phyloP scores from a whole-genome alignment of 2,888 invertebrate species.

The Tromatobia lineatoria region DNA sequence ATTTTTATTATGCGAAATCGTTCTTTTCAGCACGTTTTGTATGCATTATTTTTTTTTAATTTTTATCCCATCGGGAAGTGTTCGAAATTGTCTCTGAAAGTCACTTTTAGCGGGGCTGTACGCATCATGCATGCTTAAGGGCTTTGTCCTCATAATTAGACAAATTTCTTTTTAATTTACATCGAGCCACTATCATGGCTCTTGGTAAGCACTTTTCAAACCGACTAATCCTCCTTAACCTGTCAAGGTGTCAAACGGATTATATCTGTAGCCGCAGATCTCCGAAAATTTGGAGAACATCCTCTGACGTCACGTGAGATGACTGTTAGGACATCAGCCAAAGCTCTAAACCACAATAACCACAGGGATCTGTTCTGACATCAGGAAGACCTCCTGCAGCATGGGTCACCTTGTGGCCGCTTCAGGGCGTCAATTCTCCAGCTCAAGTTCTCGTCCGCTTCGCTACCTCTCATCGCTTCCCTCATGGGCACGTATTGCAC shows the following conservation, averaged over 20 bases:
- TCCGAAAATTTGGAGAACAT: constrained; percentile 25
- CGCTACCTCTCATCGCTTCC: constrained; percentile 12
- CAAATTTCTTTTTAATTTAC: too few species aligned
- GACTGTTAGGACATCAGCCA: constrained; percentile 19
- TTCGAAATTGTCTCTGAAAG: too few species aligned
- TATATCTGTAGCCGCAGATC: constrained; percentile 22
- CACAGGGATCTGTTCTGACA: constrained; percentile 61
- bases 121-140: too few species aligned
- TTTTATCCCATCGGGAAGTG: too few species aligned
- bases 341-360: constrained; percentile 56
- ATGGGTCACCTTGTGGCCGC: constrained; percentile 25
- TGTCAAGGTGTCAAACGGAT: constrained; percentile 26
- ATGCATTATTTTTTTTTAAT: too few species aligned
- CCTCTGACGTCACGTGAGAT: constrained; percentile 32
- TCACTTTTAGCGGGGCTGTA: too few species aligned
- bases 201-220: too few species aligned
- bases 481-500: background rate
- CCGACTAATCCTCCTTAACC: too few species aligned
- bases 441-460: constrained; percentile 23
- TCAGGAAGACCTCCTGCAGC: constrained; percentile 38
- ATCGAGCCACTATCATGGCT: too few species aligned
- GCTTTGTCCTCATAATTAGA: too few species aligned
- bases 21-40: too few species aligned
- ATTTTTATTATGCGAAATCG: too few species aligned
- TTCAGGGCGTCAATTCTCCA: constrained; percentile 39